Evolutionary conservation across 2,113 vertebrate species (phyloP).

Genomic region (Cathartes aura): DNA sequence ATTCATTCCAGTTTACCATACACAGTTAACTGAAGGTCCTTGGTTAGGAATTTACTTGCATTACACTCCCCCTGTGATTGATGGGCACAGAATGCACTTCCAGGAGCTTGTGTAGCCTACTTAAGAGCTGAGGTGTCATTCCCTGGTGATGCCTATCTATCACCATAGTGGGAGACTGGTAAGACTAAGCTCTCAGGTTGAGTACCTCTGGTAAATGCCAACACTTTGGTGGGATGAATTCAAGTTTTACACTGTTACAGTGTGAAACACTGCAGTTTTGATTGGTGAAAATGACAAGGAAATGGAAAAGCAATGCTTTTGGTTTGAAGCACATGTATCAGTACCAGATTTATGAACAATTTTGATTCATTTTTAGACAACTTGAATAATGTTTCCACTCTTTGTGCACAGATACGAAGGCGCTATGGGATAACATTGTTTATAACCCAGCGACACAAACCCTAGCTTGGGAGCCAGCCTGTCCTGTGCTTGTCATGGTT

Average conservation of each 20-base stretch:
- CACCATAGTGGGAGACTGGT: not conserved
- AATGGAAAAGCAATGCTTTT: not conserved
- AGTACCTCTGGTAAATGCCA: not conserved
- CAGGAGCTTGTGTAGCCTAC: not conserved
- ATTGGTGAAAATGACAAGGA: not conserved
- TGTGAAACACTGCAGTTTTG: not conserved
- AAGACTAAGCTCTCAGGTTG: not conserved
- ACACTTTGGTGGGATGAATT: not conserved
- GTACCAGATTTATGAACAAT: not conserved
- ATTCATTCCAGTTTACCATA: not conserved
- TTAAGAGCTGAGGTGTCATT: not conserved
- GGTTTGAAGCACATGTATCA: not conserved
- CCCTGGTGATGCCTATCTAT: not conserved
- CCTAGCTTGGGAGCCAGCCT: slow-evolving; percentile 82
- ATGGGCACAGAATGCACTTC: not conserved
- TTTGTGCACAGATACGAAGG: slow-evolving; percentile 74
- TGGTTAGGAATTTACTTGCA: not conserved
- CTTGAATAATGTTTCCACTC: not conserved
- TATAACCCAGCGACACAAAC: slow-evolving; percentile 78
- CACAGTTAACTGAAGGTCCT: not conserved
- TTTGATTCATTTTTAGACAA: not conserved
- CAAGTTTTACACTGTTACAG: not conserved
- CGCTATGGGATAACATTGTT: slow-evolving; percentile 82
- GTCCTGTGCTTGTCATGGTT: slow-evolving; percentile 73
- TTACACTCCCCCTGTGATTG: not conserved